Conservation (phyloP, 2,113 vertebrate species). For the Cochlearius cochlearius region DNA sequence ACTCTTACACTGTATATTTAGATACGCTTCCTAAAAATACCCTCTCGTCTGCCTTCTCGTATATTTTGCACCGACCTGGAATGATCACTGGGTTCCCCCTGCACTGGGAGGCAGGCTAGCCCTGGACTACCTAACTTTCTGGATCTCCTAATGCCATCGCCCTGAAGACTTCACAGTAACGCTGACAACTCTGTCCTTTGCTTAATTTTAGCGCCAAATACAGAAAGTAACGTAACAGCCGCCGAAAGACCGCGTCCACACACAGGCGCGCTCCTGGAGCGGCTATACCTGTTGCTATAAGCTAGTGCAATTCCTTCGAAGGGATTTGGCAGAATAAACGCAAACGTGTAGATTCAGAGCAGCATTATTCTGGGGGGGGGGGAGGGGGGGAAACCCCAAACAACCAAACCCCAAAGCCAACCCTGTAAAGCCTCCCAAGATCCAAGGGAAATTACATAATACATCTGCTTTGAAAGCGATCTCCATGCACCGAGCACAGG, state of each 20-base stretch:
- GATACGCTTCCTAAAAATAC: constrained; percentile 72
- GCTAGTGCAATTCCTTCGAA: neutral
- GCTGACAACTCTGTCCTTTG: neutral
- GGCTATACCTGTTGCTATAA: constrained; percentile 64
- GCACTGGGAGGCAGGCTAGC: constrained; percentile 32
- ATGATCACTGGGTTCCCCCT: constrained; percentile 24
- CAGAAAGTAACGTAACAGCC: neutral
- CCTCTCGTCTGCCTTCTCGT: constrained; percentile 51
- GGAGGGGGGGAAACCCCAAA: too few species aligned
- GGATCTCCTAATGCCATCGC: neutral
- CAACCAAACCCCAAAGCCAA: too few species aligned
- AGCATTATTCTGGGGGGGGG: neutral
- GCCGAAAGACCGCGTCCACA: neutral
- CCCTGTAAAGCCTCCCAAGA: neutral
- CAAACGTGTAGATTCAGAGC: neutral
- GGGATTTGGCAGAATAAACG: neutral
- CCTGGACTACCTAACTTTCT: neutral
- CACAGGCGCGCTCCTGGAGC: neutral
- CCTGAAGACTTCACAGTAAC: neutral
- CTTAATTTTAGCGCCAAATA: neutral
- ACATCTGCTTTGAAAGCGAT: neutral
- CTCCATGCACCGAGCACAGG: neutral
- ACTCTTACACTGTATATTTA: constrained; percentile 76
- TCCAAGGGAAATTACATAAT: neutral
- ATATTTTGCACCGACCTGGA: constrained; percentile 52